Base-by-base conservation (phyloP, 2,797 vertebrate species). In the Geotrypetes seraphini region DNA sequence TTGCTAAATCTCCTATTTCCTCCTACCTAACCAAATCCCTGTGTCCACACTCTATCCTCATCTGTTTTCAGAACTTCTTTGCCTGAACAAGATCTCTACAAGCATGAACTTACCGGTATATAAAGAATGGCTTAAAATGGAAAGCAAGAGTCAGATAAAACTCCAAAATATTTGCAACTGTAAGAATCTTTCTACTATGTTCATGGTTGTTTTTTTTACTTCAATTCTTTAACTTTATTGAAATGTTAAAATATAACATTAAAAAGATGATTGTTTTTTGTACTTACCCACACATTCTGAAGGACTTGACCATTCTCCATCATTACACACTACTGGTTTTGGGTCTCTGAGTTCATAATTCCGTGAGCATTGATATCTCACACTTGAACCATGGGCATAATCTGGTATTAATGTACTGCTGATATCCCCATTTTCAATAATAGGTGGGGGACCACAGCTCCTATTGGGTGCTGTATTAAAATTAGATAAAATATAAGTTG, bases 261-360 rank as follows among this genome's bases (percentile, higher is more conserved):
- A 8, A 7, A 27, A n/a, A 32, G 1, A 2, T 3, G 3, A 19
- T 10, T n/a, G n/a, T n/a, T 25, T 27, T n/a, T 15, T 16, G 9
- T 19, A 43, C 64, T 23, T 56, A 69, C 64, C 53, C 57, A 40
- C 26, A 43, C 75, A 79, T 1, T 3, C 29, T 28, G 71, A 73
- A 37, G 36, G 12, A 20, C 34, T 3, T 27, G 75, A 63, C 73
- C 71, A 75, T 2, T 26, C 9, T 7, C 61, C 40, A 7, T 55
- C 21, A 16, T 5, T 19, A 24, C 75, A 75, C 3, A 3, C 13
- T 38, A 59, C 0, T 2, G 13, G 19, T 10, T 12, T 7, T 7
- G 1, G 6, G 28, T 16, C 53, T 13, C 16, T 17, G 5, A 40
- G 28, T 16, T 25, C 16, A 28, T 39, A 46, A 13, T 24, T 19